These are phyloP conservation scores for Troides aeacus DNA, from an alignment of 2,888 invertebrate genomes.

Conservation along the genomic window DNA sequence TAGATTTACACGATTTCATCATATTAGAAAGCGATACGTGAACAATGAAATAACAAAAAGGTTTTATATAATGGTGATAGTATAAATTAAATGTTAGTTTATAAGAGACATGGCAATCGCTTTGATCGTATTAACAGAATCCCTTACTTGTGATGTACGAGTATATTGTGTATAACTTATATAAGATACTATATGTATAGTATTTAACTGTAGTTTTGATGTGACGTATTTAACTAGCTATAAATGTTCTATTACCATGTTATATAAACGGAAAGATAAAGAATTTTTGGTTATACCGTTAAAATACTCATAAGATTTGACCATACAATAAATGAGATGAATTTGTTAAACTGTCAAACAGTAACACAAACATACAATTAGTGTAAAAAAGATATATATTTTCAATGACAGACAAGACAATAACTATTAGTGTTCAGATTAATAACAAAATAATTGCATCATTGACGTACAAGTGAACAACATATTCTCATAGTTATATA, in stretches of 20 bases:
- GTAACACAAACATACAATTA: constrained; percentile 7
- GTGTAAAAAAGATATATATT: not conserved
- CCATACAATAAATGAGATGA: not conserved
- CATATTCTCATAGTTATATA: too few species aligned
- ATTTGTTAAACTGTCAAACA: constrained; percentile 26
- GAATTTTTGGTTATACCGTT: constrained; percentile 12
- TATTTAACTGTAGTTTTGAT: constrained; percentile 5
- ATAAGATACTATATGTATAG: not conserved
- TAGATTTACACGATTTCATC: too few species aligned
- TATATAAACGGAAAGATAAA: not conserved
- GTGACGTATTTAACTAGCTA: constrained; percentile 2
- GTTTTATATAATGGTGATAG: too few species aligned
- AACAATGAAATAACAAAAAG: not conserved
- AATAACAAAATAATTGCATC: not conserved
- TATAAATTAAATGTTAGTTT: too few species aligned
- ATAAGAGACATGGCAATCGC: too few species aligned
- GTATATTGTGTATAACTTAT: not conserved
- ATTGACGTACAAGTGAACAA: too few species aligned
- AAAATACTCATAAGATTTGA: constrained; percentile 1
- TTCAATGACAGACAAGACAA: not conserved
- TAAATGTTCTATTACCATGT: constrained; percentile 6
- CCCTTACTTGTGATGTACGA: too few species aligned
- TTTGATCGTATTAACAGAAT: too few species aligned
- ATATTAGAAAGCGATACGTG: not conserved
- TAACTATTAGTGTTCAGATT: not conserved